These are phyloP conservation scores for Vidua macroura DNA, from an alignment of 2,113 vertebrate genomes.

Conservation along the genomic window DNA sequence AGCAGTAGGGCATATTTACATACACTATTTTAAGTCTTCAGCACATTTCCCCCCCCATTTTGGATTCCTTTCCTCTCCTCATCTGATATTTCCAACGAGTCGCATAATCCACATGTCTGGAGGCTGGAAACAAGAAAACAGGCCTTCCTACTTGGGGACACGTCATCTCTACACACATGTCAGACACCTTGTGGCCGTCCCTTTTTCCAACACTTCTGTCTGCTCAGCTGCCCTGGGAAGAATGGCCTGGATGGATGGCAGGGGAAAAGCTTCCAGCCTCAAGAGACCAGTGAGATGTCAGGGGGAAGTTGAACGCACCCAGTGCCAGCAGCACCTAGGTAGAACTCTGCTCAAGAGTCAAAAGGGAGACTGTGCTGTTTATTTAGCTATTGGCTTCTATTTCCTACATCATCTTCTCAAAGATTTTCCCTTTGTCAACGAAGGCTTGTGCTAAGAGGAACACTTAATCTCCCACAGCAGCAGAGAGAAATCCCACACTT, in stretches of 20 bases:
- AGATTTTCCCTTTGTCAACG: not conserved
- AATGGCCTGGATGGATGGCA: not conserved
- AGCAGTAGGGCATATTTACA: conserved; percentile 63
- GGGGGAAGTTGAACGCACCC: not conserved
- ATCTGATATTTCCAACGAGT: not conserved
- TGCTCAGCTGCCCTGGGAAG: not conserved
- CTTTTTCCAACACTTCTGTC: not conserved
- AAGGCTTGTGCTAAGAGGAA: not conserved
- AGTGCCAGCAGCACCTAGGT: not conserved
- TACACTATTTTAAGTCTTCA: conserved; percentile 56
- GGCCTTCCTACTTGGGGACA: not conserved
- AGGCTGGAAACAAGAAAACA: not conserved
- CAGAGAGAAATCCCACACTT: not conserved
- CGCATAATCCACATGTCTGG: not conserved
- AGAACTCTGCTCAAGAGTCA: not conserved
- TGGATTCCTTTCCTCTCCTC: not conserved
- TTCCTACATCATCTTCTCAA: not conserved
- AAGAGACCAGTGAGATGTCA: not conserved
- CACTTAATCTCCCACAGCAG: not conserved
- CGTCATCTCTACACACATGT: not conserved
- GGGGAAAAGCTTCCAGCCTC: not conserved
- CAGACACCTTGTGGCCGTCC: not conserved
- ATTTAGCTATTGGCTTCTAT: not conserved
- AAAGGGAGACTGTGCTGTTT: not conserved
- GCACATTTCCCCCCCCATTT: not conserved